These are phyloP conservation scores for Cydia splendana DNA, from an alignment of 1,140 invertebrate species.

Conservation along the genomic window DNA sequence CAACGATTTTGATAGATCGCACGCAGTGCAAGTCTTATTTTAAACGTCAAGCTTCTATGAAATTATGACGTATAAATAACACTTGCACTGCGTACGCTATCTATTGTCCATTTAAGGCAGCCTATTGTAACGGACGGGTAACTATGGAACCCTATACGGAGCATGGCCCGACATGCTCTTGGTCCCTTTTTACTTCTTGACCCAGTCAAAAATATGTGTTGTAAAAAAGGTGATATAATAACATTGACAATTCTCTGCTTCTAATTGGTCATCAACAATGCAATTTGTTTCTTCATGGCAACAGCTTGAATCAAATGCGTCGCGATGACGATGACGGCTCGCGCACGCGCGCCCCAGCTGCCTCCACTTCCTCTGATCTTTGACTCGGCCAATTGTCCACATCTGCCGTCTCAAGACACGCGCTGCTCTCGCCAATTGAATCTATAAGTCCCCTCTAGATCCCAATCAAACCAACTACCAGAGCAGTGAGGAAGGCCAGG, in stretches of 20 bases:
- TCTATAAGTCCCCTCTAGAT: slow-evolving; percentile 45
- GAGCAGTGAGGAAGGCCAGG: slow-evolving; percentile 27
- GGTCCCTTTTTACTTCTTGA: no score
- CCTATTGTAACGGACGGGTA: no score
- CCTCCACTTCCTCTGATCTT: slow-evolving; percentile 75
- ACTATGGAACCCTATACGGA: no score
- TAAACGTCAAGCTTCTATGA: no score
- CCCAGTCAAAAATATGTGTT: neutral
- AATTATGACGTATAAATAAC: no score
- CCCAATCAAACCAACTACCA: slow-evolving; percentile 29
- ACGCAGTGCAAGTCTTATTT: no score
- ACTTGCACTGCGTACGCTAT: no score
- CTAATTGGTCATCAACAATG: neutral
- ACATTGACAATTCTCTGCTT: neutral
- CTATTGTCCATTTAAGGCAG: no score
- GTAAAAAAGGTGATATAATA: neutral
- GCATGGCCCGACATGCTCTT: no score
- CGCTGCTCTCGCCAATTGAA: slow-evolving; percentile 48
- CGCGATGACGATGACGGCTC: slow-evolving; percentile 21
- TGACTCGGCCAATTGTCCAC: slow-evolving; percentile 71
- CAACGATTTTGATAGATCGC: no score
- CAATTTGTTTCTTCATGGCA: slow-evolving; percentile 17
- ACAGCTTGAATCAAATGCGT: slow-evolving; percentile 27
- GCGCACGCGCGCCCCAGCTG: slow-evolving; percentile 68
- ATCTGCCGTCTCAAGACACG: slow-evolving; percentile 66